A percentile compares a stretch with the other conserved stretches of the same genome.
Evolutionary conservation across 2,888 invertebrate genomes (phyloP).

Genomic region (Sussaba pulchella): DNA sequence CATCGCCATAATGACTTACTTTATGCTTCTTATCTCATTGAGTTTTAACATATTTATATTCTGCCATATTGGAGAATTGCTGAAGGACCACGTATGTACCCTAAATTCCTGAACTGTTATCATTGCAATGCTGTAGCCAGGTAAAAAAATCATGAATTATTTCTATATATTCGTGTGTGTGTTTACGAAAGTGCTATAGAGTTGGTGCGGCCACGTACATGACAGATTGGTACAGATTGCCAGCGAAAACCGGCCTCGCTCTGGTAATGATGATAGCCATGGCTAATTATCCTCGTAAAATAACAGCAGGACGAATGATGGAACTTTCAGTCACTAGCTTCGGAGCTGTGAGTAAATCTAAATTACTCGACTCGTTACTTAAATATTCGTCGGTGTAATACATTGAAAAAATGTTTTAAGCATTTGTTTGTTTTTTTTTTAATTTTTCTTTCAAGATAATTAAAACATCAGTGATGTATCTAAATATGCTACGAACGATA

Average conservation of each 20-base stretch:
- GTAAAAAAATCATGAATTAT: too few relatives aligned
- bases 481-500: constrained; percentile 73
- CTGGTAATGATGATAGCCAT: constrained; percentile 73
- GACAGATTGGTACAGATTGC: constrained; percentile 76
- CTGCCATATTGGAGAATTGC: constrained; percentile 78
- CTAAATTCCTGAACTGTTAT: background rate
- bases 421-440: background rate
- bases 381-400: background rate
- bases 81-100: constrained; percentile 74
- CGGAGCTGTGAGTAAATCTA: constrained; percentile 73
- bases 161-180: background rate
- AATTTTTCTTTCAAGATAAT: constrained; percentile 68
- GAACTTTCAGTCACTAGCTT: constrained; percentile 76
- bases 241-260: constrained; percentile 68
- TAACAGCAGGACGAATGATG: constrained; percentile 78
- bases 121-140: too few relatives aligned
- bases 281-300: constrained; percentile 72
- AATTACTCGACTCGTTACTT: constrained; percentile 1
- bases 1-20: constrained; percentile 66
- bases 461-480: constrained; percentile 72
- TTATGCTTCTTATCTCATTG: constrained; percentile 73
- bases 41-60: constrained; percentile 78
- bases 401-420: too few relatives aligned
- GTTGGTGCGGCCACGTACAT: constrained; percentile 75
- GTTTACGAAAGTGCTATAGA: constrained; percentile 47